These are phyloP conservation scores for Phaenicophaeus curvirostris DNA, from an alignment of 2,797 vertebrate genomes.

Conservation along the genomic window DNA sequence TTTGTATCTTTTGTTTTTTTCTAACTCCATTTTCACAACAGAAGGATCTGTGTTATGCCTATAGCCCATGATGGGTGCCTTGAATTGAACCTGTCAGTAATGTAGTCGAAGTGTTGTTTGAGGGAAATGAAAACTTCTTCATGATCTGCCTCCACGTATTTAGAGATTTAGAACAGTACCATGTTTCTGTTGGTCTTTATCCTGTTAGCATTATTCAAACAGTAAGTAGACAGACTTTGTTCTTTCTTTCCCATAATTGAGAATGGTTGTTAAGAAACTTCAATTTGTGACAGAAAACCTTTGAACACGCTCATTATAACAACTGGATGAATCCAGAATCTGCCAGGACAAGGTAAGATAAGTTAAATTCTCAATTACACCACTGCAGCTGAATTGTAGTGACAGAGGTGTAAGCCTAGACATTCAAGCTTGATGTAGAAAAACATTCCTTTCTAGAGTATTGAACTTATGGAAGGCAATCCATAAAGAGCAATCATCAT, in stretches of 20 bases:
- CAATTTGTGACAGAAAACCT: not conserved
- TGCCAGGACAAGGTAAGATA: not conserved
- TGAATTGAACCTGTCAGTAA: not conserved
- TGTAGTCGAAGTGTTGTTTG: not conserved
- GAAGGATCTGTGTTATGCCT: not conserved
- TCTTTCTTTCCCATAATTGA: not conserved
- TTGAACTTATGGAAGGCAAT: not conserved
- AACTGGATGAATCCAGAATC: not conserved
- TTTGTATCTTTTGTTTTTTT: not conserved
- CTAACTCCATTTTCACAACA: not conserved
- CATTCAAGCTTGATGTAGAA: not conserved
- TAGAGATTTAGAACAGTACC: not conserved
- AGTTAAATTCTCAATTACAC: not conserved
- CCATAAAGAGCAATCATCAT: not conserved
- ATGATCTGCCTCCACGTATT: not conserved
- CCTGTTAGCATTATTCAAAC: not conserved
- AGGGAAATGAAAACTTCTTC: not conserved
- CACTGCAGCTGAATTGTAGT: not conserved
- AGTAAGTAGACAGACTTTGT: not conserved
- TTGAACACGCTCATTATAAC: not conserved
- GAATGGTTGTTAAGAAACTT: not conserved
- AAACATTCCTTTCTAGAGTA: not conserved
- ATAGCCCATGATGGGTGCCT: not conserved
- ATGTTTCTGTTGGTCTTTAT: not conserved
- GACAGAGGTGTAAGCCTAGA: not conserved